Base-by-base conservation (phyloP, 2,888 invertebrate species). In the Ametastegia equiseti region DNA sequence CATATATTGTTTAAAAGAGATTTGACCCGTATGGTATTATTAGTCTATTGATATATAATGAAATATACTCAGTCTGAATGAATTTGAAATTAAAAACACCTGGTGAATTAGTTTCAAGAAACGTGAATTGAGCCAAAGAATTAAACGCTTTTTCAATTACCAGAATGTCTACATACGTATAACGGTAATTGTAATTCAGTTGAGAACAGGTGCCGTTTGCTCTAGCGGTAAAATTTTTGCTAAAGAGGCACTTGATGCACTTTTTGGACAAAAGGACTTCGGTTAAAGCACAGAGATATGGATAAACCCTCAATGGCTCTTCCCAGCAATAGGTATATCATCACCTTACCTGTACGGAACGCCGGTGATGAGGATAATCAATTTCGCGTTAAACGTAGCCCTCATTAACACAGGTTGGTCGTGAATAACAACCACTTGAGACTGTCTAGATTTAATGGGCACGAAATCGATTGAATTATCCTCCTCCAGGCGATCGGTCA, bases 341-440 rank as follows among this genome's bases (percentile, higher is more conserved):
- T 69, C 50, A 19, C 50, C 50, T 73, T 73, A 47, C 73, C 73
- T 73, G 73, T 50, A 47, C 45, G 15, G 11, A 50, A 73, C 33
- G 27, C n/a, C 30, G 27, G 9, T n/a, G 42, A 47, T 50, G 73
- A 30, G 73, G n/a, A 27, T 50, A 50, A 73, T 73, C 50, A 73
- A 73, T 73, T 73, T 27, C 50, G 33, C 73, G 47, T 50, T 50
- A 33, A 73, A 47, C 30, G 27, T n/a, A 50, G 30, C 23, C 47
- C 73, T 73, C 73, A 47, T 73, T 50, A 50, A n/a, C 73, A 50
- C 50, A n/a, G 73, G 5, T 19, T 7, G 50, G 13, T 33, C 33
- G 1, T 30, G 5, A 47, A 47, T 50, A 73, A 73, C 15, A 73
- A 19, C 47, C 45, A 47, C 50, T 73, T 42, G 50, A 73, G 30